Evolutionary conservation across 2,888 invertebrate species (phyloP).

Genomic region (Thelaira solivaga): DNA sequence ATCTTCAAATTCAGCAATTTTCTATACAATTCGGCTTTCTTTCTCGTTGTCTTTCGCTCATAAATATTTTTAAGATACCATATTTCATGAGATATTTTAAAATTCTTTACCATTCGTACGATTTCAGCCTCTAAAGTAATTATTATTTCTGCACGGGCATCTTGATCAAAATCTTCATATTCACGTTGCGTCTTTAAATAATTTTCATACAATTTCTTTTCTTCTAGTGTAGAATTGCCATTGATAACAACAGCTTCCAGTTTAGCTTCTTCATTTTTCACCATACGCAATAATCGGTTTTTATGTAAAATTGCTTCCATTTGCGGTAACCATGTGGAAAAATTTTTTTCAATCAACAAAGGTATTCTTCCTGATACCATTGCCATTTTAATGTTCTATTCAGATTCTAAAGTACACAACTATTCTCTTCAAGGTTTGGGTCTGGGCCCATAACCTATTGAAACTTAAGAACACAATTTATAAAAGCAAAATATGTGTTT

Average conservation of each 20-base stretch:
- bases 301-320: background rate
- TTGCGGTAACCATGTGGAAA: background rate
- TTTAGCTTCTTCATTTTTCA: background rate
- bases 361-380: background rate
- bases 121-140: background rate
- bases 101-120: background rate
- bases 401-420: background rate
- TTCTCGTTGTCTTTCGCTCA: background rate
- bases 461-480: no score
- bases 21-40: background rate
- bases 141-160: background rate
- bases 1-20: background rate
- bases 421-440: background rate
- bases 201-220: background rate
- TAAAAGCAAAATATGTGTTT: no score
- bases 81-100: background rate
- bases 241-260: background rate
- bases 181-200: background rate
- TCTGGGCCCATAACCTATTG: background rate
- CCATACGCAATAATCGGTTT: background rate
- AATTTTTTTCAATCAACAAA: background rate
- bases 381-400: background rate
- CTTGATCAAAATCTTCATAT: background rate
- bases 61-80: background rate
- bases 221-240: background rate